These are phyloP conservation scores for Scylla paramamosain DNA, from an alignment of 1,140 invertebrate species.

Conservation along the genomic window DNA sequence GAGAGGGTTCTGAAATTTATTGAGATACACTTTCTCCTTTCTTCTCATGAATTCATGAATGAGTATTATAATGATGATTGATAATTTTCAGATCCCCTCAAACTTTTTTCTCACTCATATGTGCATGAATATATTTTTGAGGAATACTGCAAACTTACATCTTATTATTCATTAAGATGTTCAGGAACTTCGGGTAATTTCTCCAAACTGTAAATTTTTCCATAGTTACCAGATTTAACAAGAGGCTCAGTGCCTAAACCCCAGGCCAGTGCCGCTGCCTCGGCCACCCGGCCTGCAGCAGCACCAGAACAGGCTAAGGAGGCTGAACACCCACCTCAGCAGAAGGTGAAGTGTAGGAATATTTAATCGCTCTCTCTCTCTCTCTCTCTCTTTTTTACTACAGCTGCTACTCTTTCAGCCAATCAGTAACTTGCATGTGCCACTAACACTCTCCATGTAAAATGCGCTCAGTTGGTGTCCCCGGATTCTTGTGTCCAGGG, in stretches of 20 bases:
- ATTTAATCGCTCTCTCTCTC: conserved; percentile 52
- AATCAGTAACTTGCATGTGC: conserved; percentile 57
- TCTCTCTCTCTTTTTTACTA: conserved; percentile 44
- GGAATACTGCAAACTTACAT: background rate
- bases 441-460: background rate
- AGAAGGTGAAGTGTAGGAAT: conserved; percentile 68
- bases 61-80: conserved; percentile 35
- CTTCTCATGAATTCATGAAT: background rate
- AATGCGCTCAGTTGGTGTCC: background rate
- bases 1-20: conserved; percentile 45
- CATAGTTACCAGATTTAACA: conserved; percentile 70
- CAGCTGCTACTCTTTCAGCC: conserved; percentile 17
- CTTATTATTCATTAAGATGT: conserved; percentile 15
- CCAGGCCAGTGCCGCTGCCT: conserved; percentile 41
- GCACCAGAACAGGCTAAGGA: conserved; percentile 44
- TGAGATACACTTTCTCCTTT: background rate
- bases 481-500: background rate
- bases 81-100: conserved; percentile 40
- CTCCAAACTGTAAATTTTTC: conserved; percentile 59
- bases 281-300: conserved; percentile 42
- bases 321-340: conserved; percentile 45
- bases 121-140: conserved; percentile 49
- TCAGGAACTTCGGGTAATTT: background rate
- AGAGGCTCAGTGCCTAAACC: conserved; percentile 63
- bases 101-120: background rate